phyloP scores from a whole-genome alignment of 2,888 invertebrate genomes.

The Arge pagana region DNA sequence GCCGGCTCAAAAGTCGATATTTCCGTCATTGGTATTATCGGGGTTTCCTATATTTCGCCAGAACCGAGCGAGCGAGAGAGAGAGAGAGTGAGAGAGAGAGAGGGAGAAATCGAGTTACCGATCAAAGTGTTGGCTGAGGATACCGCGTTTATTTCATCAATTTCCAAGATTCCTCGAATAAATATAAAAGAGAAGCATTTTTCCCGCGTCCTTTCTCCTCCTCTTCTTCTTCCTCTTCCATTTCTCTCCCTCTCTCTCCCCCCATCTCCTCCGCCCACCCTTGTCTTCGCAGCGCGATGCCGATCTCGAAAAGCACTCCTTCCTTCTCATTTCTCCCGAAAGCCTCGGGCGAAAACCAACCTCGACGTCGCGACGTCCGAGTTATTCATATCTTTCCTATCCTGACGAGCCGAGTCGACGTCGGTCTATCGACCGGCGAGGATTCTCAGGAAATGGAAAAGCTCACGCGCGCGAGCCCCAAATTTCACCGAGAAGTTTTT shows the following conservation, averaged over 20 bases:
- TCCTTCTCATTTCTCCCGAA: no score
- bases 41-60: slow-evolving; percentile 52
- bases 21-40: slow-evolving; percentile 56
- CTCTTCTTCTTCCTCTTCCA: slow-evolving; percentile 4
- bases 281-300: no score
- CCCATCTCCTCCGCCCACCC: slow-evolving; percentile 1
- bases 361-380: no score
- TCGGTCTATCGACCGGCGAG: no score
- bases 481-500: no score
- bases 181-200: slow-evolving; percentile 11
- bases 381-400: no score
- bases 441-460: no score
- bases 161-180: neutral
- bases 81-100: no score
- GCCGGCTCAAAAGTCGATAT: slow-evolving; percentile 53
- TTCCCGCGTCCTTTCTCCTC: slow-evolving; percentile 20
- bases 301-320: no score
- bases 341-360: no score
- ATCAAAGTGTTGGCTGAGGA: slow-evolving; percentile 14
- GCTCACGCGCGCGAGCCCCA: no score
- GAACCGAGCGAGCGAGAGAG: slow-evolving; percentile 31
- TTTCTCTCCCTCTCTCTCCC: slow-evolving; percentile 12
- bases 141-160: slow-evolving; percentile 12
- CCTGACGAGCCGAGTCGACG: no score
- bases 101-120: slow-evolving; percentile 9